These are phyloP conservation scores for Stigmatopora argus DNA, from an alignment of 2,113 vertebrate species.

Conservation along the genomic window DNA sequence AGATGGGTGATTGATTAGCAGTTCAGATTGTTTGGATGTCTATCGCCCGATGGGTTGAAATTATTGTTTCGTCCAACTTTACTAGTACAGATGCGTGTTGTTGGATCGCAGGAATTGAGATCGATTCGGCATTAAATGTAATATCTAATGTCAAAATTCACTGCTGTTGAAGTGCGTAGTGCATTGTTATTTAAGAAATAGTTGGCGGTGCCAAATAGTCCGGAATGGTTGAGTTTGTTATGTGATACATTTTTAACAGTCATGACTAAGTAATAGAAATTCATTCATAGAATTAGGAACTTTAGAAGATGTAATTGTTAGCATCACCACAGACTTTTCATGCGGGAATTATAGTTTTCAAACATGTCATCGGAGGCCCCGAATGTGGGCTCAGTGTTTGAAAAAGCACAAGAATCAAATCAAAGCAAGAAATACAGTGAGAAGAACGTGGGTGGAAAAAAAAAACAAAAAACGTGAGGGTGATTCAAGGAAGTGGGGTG, in stretches of 20 bases:
- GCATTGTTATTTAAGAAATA: too few relatives aligned
- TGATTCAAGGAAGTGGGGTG: constrained; percentile 38
- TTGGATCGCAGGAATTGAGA: too few relatives aligned
- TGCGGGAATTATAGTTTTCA: constrained; percentile 21
- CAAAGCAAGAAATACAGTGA: constrained; percentile 19
- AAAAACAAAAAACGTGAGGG: constrained; percentile 22
- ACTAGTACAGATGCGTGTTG: too few relatives aligned
- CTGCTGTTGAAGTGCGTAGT: too few relatives aligned
- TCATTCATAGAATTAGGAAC: too few relatives aligned
- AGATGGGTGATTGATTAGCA: not conserved
- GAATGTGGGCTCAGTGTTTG: constrained; percentile 61
- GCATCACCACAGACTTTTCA: not conserved
- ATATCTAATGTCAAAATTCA: too few relatives aligned
- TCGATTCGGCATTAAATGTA: too few relatives aligned
- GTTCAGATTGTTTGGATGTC: too few relatives aligned
- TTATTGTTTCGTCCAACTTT: too few relatives aligned
- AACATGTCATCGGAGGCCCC: constrained; percentile 44
- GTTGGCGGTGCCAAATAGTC: not conserved
- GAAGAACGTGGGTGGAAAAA: constrained; percentile 27
- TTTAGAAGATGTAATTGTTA: not conserved
- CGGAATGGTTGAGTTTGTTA: not conserved
- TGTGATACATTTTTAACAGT: not conserved
- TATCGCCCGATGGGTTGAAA: too few relatives aligned
- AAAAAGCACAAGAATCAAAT: constrained; percentile 48
- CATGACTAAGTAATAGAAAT: too few relatives aligned